Percentiles rank a stretch among this genome's conserved stretches.
These are phyloP conservation scores for Drosophila oshimai DNA, from an alignment of 1,140 invertebrate species.

Conservation along the genomic window DNA sequence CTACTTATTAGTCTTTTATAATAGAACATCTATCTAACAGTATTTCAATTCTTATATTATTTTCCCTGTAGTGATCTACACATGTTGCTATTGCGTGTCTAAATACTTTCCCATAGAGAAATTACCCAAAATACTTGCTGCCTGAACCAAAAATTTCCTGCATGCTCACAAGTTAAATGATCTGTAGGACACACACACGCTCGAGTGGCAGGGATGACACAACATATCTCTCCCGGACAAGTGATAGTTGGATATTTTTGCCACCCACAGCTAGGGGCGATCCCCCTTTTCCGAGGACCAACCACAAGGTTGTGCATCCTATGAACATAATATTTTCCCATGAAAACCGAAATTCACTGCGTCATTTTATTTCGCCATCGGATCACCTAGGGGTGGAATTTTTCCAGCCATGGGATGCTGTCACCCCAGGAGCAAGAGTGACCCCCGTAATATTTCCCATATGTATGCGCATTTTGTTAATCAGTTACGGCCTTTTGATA, in stretches of 20 bases:
- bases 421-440: conserved; percentile 1
- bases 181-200: conserved; percentile 42
- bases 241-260: conserved; percentile 27
- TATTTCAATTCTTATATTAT: background rate
- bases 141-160: conserved; percentile 27
- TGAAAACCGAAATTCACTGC: conserved; percentile 41
- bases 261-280: conserved; percentile 54
- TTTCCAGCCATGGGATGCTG: conserved; percentile 45
- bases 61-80: conserved; percentile 5
- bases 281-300: background rate
- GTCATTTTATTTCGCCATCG: conserved; percentile 50
- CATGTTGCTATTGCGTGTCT: conserved; percentile 5
- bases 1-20: no score
- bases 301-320: conserved; percentile 1
- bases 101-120: conserved; percentile 30
- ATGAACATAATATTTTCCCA: conserved; percentile 48
- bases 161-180: conserved; percentile 50
- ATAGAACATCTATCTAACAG: background rate
- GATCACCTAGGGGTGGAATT: conserved; percentile 53
- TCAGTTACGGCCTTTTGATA: conserved; percentile 66
- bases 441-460: conserved; percentile 27
- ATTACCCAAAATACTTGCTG: conserved; percentile 22
- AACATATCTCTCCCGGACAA: conserved; percentile 48
- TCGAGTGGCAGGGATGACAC: conserved; percentile 52
- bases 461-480: conserved; percentile 74